Evolutionary conservation across 2,888 invertebrate species (phyloP).

Genomic region (Tipula unca): DNA sequence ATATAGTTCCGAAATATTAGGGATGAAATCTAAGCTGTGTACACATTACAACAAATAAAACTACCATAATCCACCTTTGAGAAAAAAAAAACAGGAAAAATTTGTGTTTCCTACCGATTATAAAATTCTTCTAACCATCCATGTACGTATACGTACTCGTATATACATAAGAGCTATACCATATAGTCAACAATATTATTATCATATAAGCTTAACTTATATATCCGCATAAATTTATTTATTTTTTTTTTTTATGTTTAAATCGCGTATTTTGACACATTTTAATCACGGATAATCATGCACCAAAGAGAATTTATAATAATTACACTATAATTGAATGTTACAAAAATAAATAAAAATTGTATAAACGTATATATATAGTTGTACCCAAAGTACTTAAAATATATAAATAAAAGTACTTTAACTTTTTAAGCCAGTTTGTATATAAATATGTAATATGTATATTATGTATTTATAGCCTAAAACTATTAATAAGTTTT

Average conservation of each 20-base stretch:
- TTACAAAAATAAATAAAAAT: not conserved
- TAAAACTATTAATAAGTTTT: not conserved
- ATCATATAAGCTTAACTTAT: slow-evolving; percentile 8
- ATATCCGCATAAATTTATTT: slow-evolving; percentile 3
- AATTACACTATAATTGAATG: not conserved
- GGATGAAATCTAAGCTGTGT: not conserved
- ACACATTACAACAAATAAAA: not conserved
- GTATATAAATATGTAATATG: not conserved
- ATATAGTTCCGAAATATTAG: not conserved
- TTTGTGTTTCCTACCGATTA: not conserved
- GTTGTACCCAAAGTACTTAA: not conserved
- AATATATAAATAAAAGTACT: not conserved
- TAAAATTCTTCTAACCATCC: too few relatives aligned
- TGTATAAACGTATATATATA: not conserved
- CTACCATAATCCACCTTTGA: not conserved
- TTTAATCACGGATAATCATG: slow-evolving; percentile 17
- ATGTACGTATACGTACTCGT: not conserved
- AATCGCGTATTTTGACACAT: slow-evolving; percentile 19
- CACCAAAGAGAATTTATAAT: slow-evolving; percentile 8
- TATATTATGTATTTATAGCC: not conserved
- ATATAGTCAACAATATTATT: slow-evolving; percentile 4
- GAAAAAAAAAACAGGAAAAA: not conserved
- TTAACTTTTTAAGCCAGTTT: not conserved
- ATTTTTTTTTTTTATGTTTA: slow-evolving; percentile 9
- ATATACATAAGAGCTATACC: not conserved